Base-by-base conservation (phyloP, 1,140 invertebrate genomes). In the Trichonephila clavata region DNA sequence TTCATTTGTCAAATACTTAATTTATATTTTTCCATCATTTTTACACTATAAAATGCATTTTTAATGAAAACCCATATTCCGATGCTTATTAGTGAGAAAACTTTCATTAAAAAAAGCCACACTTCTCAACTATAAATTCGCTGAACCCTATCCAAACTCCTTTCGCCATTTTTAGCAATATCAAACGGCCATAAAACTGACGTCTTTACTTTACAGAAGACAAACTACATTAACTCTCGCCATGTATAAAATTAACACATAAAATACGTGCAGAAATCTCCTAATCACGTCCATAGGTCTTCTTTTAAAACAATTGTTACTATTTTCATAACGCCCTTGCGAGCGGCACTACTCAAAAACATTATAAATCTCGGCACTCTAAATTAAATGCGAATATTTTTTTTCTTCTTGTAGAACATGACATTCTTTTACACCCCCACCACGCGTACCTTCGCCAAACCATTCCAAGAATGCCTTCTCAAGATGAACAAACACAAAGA, bases 361-460 rank as follows among this genome's bases (percentile, higher is more conserved):
- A 39, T 77, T 77, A 77, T 77, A 77, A 77, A 39, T 77, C 71
- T 77, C 71, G 18, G 10, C 27, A 77, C 27, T 77, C 18, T 32
- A 77, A 77, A 77, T 77, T 39, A 77, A 77, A 77, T 32, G 14
- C 71, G 18, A 18, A 27, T 6, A 4, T 77, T 27, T 63, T 60
- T 61, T 83, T 84, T 59, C n/a, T 14, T 24, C 24, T 10, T 61
- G 27, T 63, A 32, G 27, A 60, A 63, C 84, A 86, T 32, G 84
- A n/a, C 81, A 61, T 86, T 86, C 84, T 27, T 32, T 86, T 59
- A 86, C 71, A 86, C 84, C 59, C 27, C 59, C 24, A n/a, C 57
- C 57, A 86, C 81, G 59, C 61, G 16, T 63, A 60, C 27, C 71
- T 68, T 68, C 27, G 21, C 61, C 18, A 39, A 77, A 39, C 71